Percentiles rank a stretch among this genome's conserved stretches.
Conservation (phyloP, 2,888 invertebrate species). For the Temnothorax ravouxi region DNA sequence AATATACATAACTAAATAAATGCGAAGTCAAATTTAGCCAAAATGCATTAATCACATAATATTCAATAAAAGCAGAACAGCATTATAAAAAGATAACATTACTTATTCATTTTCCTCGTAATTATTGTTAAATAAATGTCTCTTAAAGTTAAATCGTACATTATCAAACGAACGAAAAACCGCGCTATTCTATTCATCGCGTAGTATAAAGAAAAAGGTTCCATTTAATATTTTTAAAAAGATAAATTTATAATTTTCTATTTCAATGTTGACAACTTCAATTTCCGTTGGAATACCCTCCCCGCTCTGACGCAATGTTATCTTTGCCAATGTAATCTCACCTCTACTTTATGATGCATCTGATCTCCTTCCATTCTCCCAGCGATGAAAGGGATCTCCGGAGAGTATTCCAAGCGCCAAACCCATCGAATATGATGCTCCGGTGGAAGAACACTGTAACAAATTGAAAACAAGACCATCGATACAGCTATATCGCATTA, state of each 20-base stretch:
- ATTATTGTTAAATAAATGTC: background rate
- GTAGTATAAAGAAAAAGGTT: background rate
- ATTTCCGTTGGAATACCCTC: slow-evolving; percentile 7
- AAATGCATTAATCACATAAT: background rate
- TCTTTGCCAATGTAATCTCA: slow-evolving; percentile 41
- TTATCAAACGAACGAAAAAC: background rate
- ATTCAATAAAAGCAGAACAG: background rate
- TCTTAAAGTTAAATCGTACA: background rate
- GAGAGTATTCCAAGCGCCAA: slow-evolving; percentile 16
- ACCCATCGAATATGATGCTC: slow-evolving; percentile 11
- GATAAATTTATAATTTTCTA: slow-evolving; percentile 7
- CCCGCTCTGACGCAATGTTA: slow-evolving; percentile 17
- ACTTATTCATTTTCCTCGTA: background rate
- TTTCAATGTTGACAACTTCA: background rate
- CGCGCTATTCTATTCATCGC: background rate
- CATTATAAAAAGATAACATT: background rate
- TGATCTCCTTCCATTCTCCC: slow-evolving; percentile 3
- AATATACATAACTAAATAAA: background rate
- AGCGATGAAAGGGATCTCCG: slow-evolving; percentile 14
- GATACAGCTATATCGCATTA: background rate
- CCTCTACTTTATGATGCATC: slow-evolving; percentile 36
- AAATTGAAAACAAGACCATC: slow-evolving; percentile 13
- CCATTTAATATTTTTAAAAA: background rate
- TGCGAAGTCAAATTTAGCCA: background rate
- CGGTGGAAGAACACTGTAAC: slow-evolving; percentile 14